Conservation (phyloP, 2,888 invertebrate species). For the Alsophila aescularia region DNA sequence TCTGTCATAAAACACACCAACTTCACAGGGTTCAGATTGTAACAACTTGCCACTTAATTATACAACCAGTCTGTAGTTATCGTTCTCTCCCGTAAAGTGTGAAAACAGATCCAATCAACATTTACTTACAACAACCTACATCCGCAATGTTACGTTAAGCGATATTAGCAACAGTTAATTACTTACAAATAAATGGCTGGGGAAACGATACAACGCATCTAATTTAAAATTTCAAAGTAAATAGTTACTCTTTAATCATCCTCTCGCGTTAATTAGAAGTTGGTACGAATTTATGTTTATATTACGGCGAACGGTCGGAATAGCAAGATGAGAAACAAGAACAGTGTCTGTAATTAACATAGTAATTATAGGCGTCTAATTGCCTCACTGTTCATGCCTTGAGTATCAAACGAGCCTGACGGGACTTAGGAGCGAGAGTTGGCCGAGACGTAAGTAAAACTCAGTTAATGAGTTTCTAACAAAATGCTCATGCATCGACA, state of each 20-base stretch:
- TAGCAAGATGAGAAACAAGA: constrained; percentile 75
- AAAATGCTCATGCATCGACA: constrained; percentile 16
- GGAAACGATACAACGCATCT: constrained; percentile 18
- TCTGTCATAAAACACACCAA: constrained; percentile 26
- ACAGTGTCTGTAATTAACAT: constrained; percentile 80
- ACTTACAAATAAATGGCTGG: constrained; percentile 18
- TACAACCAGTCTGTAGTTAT: constrained; percentile 1
- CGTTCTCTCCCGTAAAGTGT: constrained; percentile 19
- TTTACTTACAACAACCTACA: background rate
- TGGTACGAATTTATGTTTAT: constrained; percentile 73
- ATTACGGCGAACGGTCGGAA: constrained; percentile 71
- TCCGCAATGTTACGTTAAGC: constrained; percentile 4
- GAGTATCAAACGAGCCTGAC: constrained; percentile 76
- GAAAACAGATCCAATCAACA: constrained; percentile 20
- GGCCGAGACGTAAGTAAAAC: constrained; percentile 21
- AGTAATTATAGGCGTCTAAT: constrained; percentile 82
- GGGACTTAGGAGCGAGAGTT: constrained; percentile 53
- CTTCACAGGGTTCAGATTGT: constrained; percentile 20
- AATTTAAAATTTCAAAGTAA: constrained; percentile 41
- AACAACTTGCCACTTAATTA: constrained; percentile 26
- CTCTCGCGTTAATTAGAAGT: constrained; percentile 67
- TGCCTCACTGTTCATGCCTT: constrained; percentile 77
- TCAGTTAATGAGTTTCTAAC: constrained; percentile 13
- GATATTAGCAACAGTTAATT: constrained; percentile 27
- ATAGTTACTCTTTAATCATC: constrained; percentile 62